A percentile compares a stretch with the other conserved stretches of the same genome.
Evolutionary conservation across 2,797 vertebrate genomes (phyloP).

Genomic region (Amniataba percoides): DNA sequence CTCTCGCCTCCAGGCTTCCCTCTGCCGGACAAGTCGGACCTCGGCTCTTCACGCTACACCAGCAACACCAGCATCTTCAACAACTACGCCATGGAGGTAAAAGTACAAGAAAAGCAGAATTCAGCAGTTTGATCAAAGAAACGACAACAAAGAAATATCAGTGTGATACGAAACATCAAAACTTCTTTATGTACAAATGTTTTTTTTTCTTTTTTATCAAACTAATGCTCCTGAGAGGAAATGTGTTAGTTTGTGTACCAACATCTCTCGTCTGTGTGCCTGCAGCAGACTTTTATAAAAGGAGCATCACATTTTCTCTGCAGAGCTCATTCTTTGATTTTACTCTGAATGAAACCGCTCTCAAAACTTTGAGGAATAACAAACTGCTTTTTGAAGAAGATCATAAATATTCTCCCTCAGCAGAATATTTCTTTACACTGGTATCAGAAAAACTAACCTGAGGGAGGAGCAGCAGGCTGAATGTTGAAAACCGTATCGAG

Average conservation of each 20-base stretch:
- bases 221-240: no score
- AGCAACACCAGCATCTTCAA: constrained; percentile 94
- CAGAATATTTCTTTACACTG: neutral
- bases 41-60: constrained; percentile 90
- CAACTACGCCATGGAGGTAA: constrained; percentile 96
- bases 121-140: neutral
- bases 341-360: neutral
- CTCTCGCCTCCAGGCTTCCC: constrained; percentile 87
- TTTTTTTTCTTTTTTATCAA: no score
- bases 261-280: no score
- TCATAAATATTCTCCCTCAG: constrained; percentile 2
- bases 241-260: no score
- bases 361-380: neutral
- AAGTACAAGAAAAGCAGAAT: neutral
- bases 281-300: neutral
- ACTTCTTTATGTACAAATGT: neutral
- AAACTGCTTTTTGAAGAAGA: neutral
- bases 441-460: neutral
- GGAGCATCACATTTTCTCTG: neutral
- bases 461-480: neutral
- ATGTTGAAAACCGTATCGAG: neutral
- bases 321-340: neutral
- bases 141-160: neutral
- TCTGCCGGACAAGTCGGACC: constrained; percentile 89
- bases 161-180: neutral